phyloP scores from a whole-genome alignment of 2,888 invertebrate species.

The Stenodema calcarata region DNA sequence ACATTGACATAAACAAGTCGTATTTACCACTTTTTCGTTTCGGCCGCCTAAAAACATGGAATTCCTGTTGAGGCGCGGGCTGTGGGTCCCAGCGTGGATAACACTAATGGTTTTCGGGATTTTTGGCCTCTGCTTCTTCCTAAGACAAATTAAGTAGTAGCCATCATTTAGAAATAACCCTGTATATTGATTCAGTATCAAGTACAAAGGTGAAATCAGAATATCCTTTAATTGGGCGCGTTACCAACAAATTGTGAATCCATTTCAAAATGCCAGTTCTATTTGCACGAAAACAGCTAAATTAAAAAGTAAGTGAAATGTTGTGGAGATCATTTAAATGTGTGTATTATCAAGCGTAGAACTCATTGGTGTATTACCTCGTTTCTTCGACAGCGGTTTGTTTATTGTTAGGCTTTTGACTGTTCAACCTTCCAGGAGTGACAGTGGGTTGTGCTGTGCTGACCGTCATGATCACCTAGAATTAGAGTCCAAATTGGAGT shows the following conservation, averaged over 20 bases:
- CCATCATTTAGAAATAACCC: too few relatives aligned
- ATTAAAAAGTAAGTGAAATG: too few relatives aligned
- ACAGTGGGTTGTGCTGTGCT: constrained; percentile 66
- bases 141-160: too few relatives aligned
- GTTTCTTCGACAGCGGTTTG: neutral
- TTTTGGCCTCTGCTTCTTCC: neutral
- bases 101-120: neutral
- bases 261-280: too few relatives aligned
- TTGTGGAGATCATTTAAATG: too few relatives aligned
- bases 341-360: too few relatives aligned
- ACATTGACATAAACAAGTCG: neutral
- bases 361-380: neutral
- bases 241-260: too few relatives aligned
- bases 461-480: constrained; percentile 63
- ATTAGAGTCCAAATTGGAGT: neutral
- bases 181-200: too few relatives aligned
- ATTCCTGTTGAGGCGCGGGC: neutral
- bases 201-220: too few relatives aligned
- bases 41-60: constrained; percentile 3
- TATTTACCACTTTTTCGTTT: constrained; percentile 33
- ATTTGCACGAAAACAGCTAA: too few relatives aligned
- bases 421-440: neutral
- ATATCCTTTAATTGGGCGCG: too few relatives aligned
- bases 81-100: neutral
- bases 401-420: neutral